Base-by-base conservation (phyloP, 2,888 invertebrate species). In the Andrena marginata region DNA sequence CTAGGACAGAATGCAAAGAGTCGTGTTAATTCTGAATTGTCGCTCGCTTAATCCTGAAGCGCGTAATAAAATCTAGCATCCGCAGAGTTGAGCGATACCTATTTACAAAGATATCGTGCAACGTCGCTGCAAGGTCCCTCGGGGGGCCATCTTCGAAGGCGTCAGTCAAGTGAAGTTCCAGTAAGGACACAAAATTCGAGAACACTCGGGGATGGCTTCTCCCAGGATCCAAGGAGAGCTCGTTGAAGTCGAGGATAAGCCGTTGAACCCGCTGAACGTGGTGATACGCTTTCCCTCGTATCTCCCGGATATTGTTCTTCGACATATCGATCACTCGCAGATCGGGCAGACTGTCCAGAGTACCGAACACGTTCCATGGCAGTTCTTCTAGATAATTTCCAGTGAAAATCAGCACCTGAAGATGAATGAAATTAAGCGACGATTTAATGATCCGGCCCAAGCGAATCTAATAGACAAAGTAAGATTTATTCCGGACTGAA, bases 211-310 rank as follows among this genome's bases (percentile, higher is more conserved):
- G 96, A 94, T 97, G 97, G 90, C 96, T 96, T 85, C 95, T 95
- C 80, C 95, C 95, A 0, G 95, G 94, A 68, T 95, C 95, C 82
- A 97, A 95, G 3, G 96, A 95, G 51, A 97, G 94, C 80, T 96
- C 95, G 91, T 97, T 97, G 91, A 97, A 96, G 92, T 97, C 96
- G 76, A 97, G 94, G 82, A 97, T 96, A 8, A 97, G 94, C 33
- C 96, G 95, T 90, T 96, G 95, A 0, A 97, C 97, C 82, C 95
- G 95, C 65, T 95, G 95, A 0, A 97, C 97, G 89, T 96, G 96
- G 91, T 97, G 97, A 91, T 96, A 97, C 0, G 96, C 94, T 92
- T 97, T 97, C 1, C 97, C 97, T 80, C 96, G 95, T 64, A 97
- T 97, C 85, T 96, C 96, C 62, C 95, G 93, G 59, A 97, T 97